phyloP scores from a whole-genome alignment of 2,113 vertebrate species.

The Puntigrus tetrazona region DNA sequence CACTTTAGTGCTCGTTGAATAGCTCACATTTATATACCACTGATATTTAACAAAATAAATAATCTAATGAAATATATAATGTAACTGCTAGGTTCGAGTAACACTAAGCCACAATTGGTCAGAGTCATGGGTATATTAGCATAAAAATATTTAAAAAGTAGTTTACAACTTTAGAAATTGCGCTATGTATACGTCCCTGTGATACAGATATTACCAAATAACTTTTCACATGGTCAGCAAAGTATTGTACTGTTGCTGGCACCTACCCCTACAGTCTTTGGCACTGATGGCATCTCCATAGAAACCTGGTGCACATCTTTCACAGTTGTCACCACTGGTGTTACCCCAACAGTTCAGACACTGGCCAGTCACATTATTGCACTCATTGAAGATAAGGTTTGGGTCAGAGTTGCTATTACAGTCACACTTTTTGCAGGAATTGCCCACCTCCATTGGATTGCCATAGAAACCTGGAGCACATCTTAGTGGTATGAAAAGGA shows the following conservation, averaged over 20 bases:
- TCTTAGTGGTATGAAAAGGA: conserved; percentile 64
- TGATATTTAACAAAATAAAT: too few relatives aligned
- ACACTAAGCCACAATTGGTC: neutral
- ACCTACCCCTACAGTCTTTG: conserved; percentile 89
- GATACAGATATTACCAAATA: neutral
- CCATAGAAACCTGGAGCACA: conserved; percentile 96
- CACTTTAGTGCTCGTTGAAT: too few relatives aligned
- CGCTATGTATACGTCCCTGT: neutral
- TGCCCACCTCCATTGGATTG: conserved; percentile 85
- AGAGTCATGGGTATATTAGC: neutral
- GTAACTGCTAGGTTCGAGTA: neutral
- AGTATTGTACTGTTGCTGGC: neutral
- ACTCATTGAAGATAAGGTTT: conserved; percentile 93
- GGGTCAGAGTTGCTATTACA: conserved; percentile 97
- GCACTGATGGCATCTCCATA: conserved; percentile 86
- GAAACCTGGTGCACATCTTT: conserved; percentile 86
- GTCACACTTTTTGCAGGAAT: conserved; percentile 89
- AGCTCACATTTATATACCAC: too few relatives aligned
- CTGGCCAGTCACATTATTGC: conserved; percentile 89
- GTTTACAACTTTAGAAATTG: neutral
- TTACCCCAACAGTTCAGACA: conserved; percentile 89
- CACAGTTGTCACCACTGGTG: conserved; percentile 87
- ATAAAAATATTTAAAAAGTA: neutral
- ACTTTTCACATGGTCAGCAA: neutral
- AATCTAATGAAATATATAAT: neutral